Base-by-base conservation (phyloP, 2,797 vertebrate genomes). In the Falco berigora region DNA sequence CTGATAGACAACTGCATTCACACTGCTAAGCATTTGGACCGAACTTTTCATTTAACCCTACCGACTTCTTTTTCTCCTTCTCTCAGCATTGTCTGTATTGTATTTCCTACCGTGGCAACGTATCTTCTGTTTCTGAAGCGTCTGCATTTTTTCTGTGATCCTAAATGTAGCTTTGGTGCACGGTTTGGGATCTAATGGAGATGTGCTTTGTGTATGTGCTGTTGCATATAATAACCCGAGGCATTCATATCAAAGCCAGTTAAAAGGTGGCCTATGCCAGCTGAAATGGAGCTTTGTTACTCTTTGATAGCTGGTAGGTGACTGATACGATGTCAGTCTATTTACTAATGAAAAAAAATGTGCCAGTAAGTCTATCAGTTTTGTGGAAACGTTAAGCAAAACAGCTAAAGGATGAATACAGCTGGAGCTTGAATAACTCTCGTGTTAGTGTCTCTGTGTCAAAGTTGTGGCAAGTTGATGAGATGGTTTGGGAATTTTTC, bases 1-100 rank as follows among this genome's bases (percentile, higher is more conserved):
- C 87, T 97, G 94, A 96, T 83, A 95, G 97, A 92, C 81, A 96
- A 13, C 71, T 90, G 47, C 53, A 73, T 90, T 94, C 96, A 86
- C 90, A 62, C 42, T 28, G 66, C 82, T 89, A 81, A 95, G 53
- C 27, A 16, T 66, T 84, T 30, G 47, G 58, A 82, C 38, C 73
- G 78, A 86, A 94, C 87, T 95, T 96, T 77, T 79, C 87, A 42
- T 93, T 87, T 81, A 94, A 73, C 79, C 32, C 78, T 55, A 27
- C 38, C 0, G 5, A 71, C 44, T 92, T 93, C 22, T 71, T 81
- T 89, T 73, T 62, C n/a, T 83, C 32, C 34, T 66, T 52, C 28
- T 83, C 55, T 73, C 55, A 63, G 44, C 67, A 16, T 75, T 91
- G 73, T 50, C 76, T 86, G 38, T 32, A 14, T 50, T 80, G 30